Evolutionary conservation across 1,140 invertebrate species (phyloP).

Genomic region (Cotesia typhae): DNA sequence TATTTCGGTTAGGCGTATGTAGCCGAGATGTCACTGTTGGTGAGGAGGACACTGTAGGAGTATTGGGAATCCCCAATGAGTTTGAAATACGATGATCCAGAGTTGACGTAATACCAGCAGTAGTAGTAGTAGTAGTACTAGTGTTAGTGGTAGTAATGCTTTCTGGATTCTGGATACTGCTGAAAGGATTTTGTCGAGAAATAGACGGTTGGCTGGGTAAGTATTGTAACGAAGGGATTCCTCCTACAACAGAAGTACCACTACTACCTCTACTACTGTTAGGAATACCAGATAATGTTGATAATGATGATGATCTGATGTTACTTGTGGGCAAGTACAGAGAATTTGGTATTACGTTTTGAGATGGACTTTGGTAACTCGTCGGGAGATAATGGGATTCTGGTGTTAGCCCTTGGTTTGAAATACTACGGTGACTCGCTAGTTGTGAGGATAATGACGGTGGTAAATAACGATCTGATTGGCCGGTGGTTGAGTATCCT

Average conservation of each 20-base stretch:
- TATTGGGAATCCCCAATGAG: not conserved
- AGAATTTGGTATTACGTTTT: conserved; percentile 39
- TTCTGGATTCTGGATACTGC: conserved; percentile 6
- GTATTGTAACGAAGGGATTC: conserved; percentile 26
- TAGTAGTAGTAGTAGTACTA: not conserved
- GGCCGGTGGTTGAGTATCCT: not conserved
- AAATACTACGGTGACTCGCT: conserved; percentile 23
- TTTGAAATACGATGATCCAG: conserved; percentile 7
- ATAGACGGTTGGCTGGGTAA: conserved; percentile 11
- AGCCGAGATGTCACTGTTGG: conserved; percentile 8
- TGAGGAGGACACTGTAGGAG: not conserved
- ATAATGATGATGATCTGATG: not conserved
- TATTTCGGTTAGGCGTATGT: conserved; percentile 23
- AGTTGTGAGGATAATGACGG: too few relatives aligned
- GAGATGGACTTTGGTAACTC: conserved; percentile 33
- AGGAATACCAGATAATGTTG: too few relatives aligned
- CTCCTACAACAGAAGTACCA: conserved; percentile 7
- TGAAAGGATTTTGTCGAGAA: not conserved
- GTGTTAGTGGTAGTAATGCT: not conserved
- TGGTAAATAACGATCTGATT: conserved; percentile 37
- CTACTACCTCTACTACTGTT: too few relatives aligned
- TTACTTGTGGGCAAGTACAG: conserved; percentile 32
- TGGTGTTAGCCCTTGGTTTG: conserved; percentile 29
- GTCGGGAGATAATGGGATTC: conserved; percentile 37
- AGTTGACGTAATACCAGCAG: not conserved